These are phyloP conservation scores for Falco novaeseelandiae DNA, from an alignment of 2,797 vertebrate genomes.

Conservation along the genomic window DNA sequence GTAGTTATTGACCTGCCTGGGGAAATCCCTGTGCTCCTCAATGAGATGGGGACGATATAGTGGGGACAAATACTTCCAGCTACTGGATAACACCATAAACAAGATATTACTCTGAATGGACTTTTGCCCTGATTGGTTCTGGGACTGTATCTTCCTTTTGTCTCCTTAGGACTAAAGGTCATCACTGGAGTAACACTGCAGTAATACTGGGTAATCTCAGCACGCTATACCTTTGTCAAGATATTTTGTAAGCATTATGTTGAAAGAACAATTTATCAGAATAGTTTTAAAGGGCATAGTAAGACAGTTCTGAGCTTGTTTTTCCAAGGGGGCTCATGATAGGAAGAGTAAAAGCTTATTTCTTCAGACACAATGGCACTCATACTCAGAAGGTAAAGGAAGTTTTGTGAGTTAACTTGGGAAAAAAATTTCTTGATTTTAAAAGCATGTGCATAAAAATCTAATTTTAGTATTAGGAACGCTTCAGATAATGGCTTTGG, in stretches of 20 bases:
- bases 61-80: background rate
- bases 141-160: background rate
- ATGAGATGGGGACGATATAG: background rate
- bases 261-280: background rate
- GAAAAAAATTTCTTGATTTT: background rate
- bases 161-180: background rate
- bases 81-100: background rate
- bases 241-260: background rate
- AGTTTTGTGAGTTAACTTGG: background rate
- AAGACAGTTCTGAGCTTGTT: background rate
- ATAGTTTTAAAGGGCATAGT: background rate
- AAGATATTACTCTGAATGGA: background rate
- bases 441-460: background rate
- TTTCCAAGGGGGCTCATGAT: background rate
- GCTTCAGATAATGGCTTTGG: background rate
- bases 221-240: background rate
- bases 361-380: background rate
- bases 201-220: background rate
- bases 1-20: background rate
- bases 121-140: background rate
- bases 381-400: background rate
- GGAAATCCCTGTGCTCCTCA: background rate
- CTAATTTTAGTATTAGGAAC: background rate
- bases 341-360: background rate
- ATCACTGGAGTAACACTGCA: background rate